A percentile compares a stretch with the other conserved stretches of the same genome.
These are phyloP conservation scores for Thomomys bottae DNA, from an alignment of 2,113 vertebrate species.

Conservation along the genomic window DNA sequence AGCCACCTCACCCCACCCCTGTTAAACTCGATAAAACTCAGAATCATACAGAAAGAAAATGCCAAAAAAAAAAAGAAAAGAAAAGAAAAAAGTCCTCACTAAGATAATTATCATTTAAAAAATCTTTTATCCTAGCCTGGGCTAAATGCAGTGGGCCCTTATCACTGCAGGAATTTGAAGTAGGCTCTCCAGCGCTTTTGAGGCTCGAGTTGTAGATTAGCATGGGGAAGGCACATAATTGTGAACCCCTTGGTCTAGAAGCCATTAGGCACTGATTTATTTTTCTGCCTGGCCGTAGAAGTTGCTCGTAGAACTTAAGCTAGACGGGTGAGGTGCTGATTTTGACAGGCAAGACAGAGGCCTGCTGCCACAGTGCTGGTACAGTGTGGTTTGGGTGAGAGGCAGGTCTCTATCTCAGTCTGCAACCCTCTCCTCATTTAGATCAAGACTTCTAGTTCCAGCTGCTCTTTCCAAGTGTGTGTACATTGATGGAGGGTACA, in stretches of 20 bases:
- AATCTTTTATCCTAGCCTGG: slow-evolving; percentile 84
- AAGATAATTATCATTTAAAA: slow-evolving; percentile 89
- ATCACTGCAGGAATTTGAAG: slow-evolving; percentile 95
- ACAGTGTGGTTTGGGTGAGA: not conserved
- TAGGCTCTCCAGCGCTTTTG: slow-evolving; percentile 91
- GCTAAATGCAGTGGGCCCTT: slow-evolving; percentile 87
- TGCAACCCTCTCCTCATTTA: accelerated
- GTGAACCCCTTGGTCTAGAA: slow-evolving; percentile 92
- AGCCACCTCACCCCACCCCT: slow-evolving; percentile 44
- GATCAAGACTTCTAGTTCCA: too few relatives aligned
- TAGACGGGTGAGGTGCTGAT: slow-evolving; percentile 68
- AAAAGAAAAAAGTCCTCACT: slow-evolving; percentile 84
- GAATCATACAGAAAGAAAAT: slow-evolving; percentile 83
- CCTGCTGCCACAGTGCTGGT: not conserved
- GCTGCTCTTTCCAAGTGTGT: accelerated
- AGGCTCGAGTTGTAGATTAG: slow-evolving; percentile 94
- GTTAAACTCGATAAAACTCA: slow-evolving; percentile 68
- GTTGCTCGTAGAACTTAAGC: slow-evolving; percentile 86
- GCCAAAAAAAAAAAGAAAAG: too few relatives aligned
- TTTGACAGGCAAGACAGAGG: slow-evolving; percentile 65
- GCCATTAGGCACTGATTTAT: slow-evolving; percentile 94
- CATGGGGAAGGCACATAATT: slow-evolving; percentile 96
- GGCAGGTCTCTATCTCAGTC: accelerated
- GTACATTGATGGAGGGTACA: not conserved
- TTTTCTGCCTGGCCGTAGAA: slow-evolving; percentile 87